Percentiles rank a stretch among this genome's conserved stretches.
Conservation (phyloP, 2,888 invertebrate species). For the Oasisia sp. region DNA sequence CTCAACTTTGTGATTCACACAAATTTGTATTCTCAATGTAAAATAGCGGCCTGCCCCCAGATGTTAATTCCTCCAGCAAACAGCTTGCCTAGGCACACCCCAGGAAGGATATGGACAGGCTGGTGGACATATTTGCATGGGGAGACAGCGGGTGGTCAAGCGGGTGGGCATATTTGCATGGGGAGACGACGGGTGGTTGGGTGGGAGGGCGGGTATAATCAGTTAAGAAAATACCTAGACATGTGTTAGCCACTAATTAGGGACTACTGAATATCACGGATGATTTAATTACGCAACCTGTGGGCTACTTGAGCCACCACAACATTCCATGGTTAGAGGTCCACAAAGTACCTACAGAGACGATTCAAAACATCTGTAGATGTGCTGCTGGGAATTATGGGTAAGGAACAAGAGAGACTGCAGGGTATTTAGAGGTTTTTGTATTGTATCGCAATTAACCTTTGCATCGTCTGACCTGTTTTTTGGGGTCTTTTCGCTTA, state of each 20-base stretch:
- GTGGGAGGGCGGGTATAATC: not conserved
- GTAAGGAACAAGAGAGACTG: not conserved
- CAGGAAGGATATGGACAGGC: not conserved
- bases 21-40: not conserved
- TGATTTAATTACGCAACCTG: not conserved
- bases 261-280: not conserved
- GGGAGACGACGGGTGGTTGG: not conserved
- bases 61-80: not conserved
- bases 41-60: not conserved
- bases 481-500: not conserved
- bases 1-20: not conserved
- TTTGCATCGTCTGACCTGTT: not conserved
- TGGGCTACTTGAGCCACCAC: not conserved
- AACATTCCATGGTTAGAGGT: not conserved
- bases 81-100: not conserved
- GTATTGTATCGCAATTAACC: not conserved
- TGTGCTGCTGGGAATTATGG: not conserved
- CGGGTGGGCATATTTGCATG: not conserved
- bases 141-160: not conserved
- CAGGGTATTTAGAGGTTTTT: not conserved
- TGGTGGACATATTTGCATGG: not conserved
- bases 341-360: not conserved
- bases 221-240: not conserved
- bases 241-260: not conserved
- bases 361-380: not conserved